Base-by-base conservation (phyloP, 2,888 invertebrate species). In the Colletes collaris region DNA sequence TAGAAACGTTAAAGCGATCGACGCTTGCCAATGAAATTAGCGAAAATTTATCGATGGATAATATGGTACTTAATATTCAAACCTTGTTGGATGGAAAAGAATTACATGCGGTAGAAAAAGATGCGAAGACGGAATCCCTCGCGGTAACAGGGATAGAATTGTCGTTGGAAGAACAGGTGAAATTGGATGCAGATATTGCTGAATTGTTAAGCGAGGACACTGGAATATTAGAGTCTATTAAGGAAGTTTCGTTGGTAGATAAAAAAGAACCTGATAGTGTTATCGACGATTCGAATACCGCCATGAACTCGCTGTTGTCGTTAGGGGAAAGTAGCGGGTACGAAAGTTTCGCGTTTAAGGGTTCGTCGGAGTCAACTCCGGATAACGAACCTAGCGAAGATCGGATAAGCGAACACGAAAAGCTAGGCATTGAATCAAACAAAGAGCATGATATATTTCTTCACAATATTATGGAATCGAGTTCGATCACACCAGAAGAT, bases 301-400 rank as follows among this genome's bases (percentile, higher is more conserved):
- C 92, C 7, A 89, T 91, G 86, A 93, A 96, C 88, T 96, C 96
- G 87, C 94, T 96, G 79, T 94, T 95, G 86, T 96, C 96, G 13
- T 94, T 96, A 44, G 96, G 96, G 0, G 96, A 97, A 86, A 97
- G 97, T 89, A 96, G 96, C 89, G 97, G 96, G 6, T 97, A 97
- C 88, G 96, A 97, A 88, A 96, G 96, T 88, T 95, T 96, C 66
- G 92, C 93, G 1, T 91, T 91, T 56, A 93, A 93, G 84, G 92
- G 92, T 37, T 92, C 92, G 0, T 94, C 95, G 0, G 94, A 94
- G 49, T 93, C 93, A 3, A 93, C 94, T 0, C 91, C 92, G 4
- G 90, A 92, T 2, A 89, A 91, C 19, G 93, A 93, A 58, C 86
- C 89, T 4, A 91, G 90, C 53, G 91, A 92, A 76, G 89, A 89